A percentile compares a stretch with the other conserved stretches of the same genome.
phyloP scores from a whole-genome alignment of 2,888 invertebrate species.

The Agrochola circellaris region DNA sequence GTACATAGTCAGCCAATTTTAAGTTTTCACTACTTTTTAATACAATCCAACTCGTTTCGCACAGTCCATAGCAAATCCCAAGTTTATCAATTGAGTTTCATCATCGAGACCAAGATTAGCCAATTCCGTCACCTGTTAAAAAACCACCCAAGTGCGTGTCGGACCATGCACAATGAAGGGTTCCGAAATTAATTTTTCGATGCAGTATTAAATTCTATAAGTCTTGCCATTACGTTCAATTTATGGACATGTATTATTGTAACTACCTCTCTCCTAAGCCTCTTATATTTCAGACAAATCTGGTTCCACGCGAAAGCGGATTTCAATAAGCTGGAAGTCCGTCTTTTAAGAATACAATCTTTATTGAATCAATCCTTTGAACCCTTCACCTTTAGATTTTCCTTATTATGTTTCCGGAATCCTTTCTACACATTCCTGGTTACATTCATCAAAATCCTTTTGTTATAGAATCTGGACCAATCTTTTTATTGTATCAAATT shows the following conservation, averaged over 20 bases:
- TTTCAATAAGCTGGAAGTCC: constrained; percentile 56
- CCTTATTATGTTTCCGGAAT: constrained; percentile 47
- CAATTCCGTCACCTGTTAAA: no score
- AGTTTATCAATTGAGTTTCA: not conserved
- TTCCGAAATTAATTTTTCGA: no score
- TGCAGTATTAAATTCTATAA: no score
- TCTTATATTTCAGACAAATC: constrained; percentile 3
- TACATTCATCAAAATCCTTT: constrained; percentile 43
- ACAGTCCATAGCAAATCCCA: not conserved
- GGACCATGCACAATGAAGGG: no score
- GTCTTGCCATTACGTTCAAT: not conserved
- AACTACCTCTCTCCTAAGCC: not conserved
- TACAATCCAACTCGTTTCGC: not conserved
- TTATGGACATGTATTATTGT: not conserved
- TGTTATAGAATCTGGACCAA: not conserved
- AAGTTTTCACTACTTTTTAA: not conserved
- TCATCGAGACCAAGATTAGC: no score
- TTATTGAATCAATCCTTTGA: constrained; percentile 55
- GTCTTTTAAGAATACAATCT: constrained; percentile 52
- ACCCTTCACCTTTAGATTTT: constrained; percentile 41
- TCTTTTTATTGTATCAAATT: constrained; percentile 15
- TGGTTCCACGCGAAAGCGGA: constrained; percentile 27
- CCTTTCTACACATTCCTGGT: constrained; percentile 40
- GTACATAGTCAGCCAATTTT: not conserved
- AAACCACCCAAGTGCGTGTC: no score